Evolutionary conservation across 2,797 vertebrate genomes (phyloP).

Genomic region (Nothura maculosa): DNA sequence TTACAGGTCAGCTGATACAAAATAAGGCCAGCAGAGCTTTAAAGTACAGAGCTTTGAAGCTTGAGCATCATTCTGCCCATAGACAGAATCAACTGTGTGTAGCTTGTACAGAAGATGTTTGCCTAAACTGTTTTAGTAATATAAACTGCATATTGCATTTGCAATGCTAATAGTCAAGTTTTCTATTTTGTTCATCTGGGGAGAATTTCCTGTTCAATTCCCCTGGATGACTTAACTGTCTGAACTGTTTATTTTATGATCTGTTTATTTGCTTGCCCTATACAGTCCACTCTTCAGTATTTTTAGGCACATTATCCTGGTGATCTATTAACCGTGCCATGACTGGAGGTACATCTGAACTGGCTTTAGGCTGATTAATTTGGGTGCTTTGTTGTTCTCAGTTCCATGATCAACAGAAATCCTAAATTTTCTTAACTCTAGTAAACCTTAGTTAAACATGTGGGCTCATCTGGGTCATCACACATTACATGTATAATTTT

Average conservation of each 20-base stretch:
- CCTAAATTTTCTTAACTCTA: neutral
- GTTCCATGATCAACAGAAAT: rapidly evolving
- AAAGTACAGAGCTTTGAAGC: neutral
- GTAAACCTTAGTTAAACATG: neutral
- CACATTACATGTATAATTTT: neutral
- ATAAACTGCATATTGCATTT: neutral
- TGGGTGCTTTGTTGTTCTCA: neutral
- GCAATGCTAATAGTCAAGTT: neutral
- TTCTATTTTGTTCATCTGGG: neutral
- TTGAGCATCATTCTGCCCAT: neutral
- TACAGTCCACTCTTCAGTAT: neutral
- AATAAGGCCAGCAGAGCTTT: neutral
- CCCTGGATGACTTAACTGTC: neutral
- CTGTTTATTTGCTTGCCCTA: neutral
- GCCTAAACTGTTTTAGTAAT: neutral
- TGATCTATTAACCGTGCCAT: neutral
- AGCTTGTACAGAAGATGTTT: neutral
- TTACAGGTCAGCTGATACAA: neutral
- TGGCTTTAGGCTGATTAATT: neutral
- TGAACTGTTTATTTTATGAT: neutral
- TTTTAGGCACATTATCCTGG: neutral
- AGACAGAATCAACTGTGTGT: neutral
- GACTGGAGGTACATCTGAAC: neutral
- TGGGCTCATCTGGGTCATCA: neutral
- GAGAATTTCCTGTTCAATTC: neutral